A percentile compares a stretch with the other conserved stretches of the same genome.
These are phyloP conservation scores for Lepidotrigona ventralis DNA, from an alignment of 1,140 invertebrate genomes.

Conservation along the genomic window DNA sequence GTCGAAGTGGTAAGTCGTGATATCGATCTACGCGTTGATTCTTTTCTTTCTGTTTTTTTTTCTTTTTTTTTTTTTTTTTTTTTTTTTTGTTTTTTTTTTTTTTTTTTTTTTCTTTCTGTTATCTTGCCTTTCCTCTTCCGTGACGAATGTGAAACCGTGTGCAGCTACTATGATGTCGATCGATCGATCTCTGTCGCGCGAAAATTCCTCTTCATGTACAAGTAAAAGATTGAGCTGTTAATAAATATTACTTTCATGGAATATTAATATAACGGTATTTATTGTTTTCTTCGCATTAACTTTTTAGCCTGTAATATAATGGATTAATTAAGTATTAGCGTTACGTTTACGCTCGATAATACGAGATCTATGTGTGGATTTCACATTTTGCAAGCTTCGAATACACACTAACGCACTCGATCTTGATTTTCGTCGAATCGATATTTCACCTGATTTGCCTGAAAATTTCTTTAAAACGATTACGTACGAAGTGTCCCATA, in stretches of 20 bases:
- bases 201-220: conserved; percentile 50
- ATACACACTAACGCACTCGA: background rate
- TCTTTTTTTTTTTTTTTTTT: conserved; percentile 28
- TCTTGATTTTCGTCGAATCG: background rate
- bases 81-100: background rate
- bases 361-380: background rate
- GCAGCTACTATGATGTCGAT: no score
- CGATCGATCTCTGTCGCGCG: conserved; percentile 8
- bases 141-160: background rate
- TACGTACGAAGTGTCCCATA: no score
- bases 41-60: background rate
- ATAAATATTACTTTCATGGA: conserved; percentile 72
- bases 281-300: conserved; percentile 50
- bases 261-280: conserved; percentile 49
- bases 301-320: background rate
- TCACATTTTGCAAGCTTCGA: background rate
- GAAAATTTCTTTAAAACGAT: background rate
- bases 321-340: background rate
- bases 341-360: background rate
- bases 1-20: background rate
- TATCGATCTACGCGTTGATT: background rate
- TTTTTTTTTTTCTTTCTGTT: conserved; percentile 60
- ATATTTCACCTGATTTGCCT: background rate
- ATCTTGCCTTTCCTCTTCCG: conserved; percentile 2
- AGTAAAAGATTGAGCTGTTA: conserved; percentile 50